These are phyloP conservation scores for Pantherophis vulpinus DNA, from an alignment of 2,797 vertebrate species.

Conservation along the genomic window DNA sequence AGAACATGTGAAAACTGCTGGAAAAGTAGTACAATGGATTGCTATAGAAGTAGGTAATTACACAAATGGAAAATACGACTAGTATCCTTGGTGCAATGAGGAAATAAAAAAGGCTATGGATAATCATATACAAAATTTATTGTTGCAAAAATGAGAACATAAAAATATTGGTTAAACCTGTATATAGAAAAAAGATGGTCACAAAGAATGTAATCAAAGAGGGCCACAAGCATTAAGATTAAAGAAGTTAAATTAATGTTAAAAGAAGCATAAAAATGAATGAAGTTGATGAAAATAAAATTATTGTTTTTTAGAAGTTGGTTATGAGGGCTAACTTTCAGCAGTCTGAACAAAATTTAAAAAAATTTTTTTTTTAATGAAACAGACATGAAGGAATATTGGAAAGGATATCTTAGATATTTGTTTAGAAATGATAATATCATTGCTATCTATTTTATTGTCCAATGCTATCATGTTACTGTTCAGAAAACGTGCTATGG, in stretches of 20 bases:
- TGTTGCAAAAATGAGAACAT: background rate
- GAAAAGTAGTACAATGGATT: background rate
- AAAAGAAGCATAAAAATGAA: background rate
- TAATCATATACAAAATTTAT: background rate
- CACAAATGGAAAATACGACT: background rate
- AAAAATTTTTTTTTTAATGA: background rate
- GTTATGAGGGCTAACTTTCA: background rate
- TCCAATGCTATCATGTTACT: background rate
- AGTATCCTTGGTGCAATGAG: background rate
- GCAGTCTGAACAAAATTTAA: background rate
- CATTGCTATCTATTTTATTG: background rate
- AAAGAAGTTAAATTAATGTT: background rate
- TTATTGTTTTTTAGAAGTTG: background rate
- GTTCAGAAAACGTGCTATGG: background rate
- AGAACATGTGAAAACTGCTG: background rate
- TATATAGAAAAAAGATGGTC: background rate
- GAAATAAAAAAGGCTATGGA: background rate
- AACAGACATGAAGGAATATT: background rate
- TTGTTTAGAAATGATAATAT: background rate
- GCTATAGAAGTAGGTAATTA: background rate
- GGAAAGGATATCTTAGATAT: background rate
- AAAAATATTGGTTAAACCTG: background rate
- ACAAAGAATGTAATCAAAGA: background rate
- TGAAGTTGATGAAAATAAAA: background rate
- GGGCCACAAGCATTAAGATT: background rate